Base-by-base conservation (phyloP, 92 coral and sea anemone species). In the Umimayanthus chanpuru region DNA sequence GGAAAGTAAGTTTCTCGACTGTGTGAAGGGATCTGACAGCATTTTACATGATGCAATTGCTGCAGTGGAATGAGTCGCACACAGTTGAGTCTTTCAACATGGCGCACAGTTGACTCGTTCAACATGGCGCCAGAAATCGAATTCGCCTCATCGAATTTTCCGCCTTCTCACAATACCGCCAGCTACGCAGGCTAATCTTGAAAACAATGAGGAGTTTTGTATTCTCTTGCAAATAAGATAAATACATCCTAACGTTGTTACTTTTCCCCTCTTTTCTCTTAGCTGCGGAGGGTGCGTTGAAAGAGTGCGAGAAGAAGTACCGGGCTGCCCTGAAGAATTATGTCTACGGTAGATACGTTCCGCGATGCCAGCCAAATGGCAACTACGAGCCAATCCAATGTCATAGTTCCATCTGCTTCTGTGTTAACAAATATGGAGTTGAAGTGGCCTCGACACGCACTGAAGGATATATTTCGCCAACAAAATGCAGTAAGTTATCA, bases 351-450 rank as follows among this genome's bases (percentile, higher is more conserved):
- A 91, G 93, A 55, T 95, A 90, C 73, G 94, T 95, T 9, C 98
- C 96, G 23, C 93, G 98, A 66, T 95, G 98, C 84, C 88, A 87
- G 56, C 93, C 94, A 8, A 92, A 86, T 73, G 98, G 98, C 23
- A 75, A 82, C 77, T 95, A 91, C 58, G 98, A 95, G 65, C 92
- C 94, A 6, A 88, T 93, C 47, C 98, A 95, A 87, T 93, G 98
- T 47, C 98, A 89, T 47, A 88, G 94, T 43, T 92, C 98, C n/a
- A 91, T 91, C 67, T 93, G 96, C 79, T 95, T 85, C 94, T 95
- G 98, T 85, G 98, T 95, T 23, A 94, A 95, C 80, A 74, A 85
- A 65, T 84, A 90, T 39, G 98, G 98, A 15, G 92, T 86, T 50
- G 98, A 93, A 71, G 85, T 95, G 26, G 89, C 93, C 9, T 94